Evolutionary conservation across 2,113 vertebrate species (phyloP).

Genomic region (Nipponia nippon): DNA sequence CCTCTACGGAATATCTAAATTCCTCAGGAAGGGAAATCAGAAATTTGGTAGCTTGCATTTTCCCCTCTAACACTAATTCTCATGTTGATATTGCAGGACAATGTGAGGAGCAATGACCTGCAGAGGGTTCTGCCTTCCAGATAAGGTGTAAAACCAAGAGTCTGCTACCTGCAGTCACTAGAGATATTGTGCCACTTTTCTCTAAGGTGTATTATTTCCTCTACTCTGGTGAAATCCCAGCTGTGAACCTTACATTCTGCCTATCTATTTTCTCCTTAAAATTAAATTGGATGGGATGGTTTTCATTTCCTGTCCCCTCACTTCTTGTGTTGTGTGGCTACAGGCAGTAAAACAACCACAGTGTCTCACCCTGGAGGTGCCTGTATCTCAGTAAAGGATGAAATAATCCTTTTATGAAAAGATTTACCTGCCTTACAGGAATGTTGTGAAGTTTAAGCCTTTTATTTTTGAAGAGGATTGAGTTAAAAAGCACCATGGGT

Average conservation of each 20-base stretch:
- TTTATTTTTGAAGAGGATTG: not conserved
- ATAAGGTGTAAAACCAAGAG: not conserved
- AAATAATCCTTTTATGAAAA: conserved; percentile 49
- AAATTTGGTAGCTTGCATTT: not conserved
- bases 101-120: not conserved
- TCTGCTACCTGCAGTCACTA: not conserved
- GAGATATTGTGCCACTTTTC: not conserved
- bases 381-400: not conserved
- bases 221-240: not conserved
- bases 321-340: conserved; percentile 1
- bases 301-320: conserved; percentile 45
- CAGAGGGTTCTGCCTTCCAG: conserved; percentile 4
- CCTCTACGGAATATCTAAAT: not conserved
- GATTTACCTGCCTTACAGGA: conserved; percentile 5
- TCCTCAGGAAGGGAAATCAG: not conserved
- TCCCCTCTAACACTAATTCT: not conserved
- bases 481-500: not conserved
- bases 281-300: conserved; percentile 47
- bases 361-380: not conserved
- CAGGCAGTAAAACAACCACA: conserved; percentile 10
- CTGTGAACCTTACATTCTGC: conserved; percentile 4
- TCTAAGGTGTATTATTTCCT: conserved; percentile 6
- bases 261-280: conserved; percentile 16
- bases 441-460: not conserved
- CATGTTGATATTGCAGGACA: not conserved